These are phyloP conservation scores for Prunella himalayana DNA, from an alignment of 2,113 vertebrate genomes.

Conservation along the genomic window DNA sequence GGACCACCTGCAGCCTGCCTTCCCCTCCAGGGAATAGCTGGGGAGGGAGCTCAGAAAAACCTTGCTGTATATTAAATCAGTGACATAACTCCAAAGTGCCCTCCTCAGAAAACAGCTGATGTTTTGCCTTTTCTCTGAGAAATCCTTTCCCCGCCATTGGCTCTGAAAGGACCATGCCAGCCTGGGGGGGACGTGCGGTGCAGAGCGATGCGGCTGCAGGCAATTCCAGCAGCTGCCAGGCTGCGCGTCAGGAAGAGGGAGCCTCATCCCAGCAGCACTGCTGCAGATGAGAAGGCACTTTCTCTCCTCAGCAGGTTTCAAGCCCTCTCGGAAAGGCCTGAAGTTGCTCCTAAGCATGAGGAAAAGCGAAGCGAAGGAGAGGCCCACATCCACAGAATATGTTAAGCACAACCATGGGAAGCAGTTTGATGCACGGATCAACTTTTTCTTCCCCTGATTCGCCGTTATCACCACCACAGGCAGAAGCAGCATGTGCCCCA, in stretches of 20 bases:
- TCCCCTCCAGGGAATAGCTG: rapidly evolving
- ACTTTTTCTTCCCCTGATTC: neutral
- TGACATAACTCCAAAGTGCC: neutral
- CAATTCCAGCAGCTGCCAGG: neutral
- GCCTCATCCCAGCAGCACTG: neutral
- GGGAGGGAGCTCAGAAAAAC: neutral
- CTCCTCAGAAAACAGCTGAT: rapidly evolving
- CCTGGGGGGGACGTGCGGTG: rapidly evolving
- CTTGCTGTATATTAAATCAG: neutral
- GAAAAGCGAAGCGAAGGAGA: neutral
- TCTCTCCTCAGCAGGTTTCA: neutral
- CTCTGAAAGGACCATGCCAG: rapidly evolving
- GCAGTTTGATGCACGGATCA: neutral
- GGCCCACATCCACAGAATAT: neutral
- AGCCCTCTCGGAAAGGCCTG: neutral
- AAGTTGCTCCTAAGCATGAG: rapidly evolving
- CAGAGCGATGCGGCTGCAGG: neutral
- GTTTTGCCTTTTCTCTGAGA: neutral
- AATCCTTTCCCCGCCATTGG: neutral
- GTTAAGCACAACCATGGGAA: neutral
- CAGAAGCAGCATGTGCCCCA: neutral
- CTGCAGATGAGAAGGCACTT: conserved; percentile 45
- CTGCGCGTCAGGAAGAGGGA: neutral
- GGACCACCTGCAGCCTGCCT: neutral
- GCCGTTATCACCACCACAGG: rapidly evolving